These are phyloP conservation scores for Alcedo atthis DNA, from an alignment of 2,797 vertebrate genomes.

Conservation along the genomic window DNA sequence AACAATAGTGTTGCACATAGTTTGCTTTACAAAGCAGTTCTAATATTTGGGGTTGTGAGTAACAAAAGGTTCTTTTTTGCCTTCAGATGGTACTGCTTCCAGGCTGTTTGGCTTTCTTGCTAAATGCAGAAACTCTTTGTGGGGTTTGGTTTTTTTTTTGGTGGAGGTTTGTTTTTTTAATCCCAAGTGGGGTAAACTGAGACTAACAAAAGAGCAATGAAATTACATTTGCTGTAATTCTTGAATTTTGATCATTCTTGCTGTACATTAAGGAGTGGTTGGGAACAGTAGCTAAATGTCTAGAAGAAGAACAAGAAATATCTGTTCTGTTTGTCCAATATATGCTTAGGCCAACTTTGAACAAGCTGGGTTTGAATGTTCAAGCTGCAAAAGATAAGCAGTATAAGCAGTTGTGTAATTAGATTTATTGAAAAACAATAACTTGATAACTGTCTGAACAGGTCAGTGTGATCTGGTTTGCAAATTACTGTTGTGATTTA, in stretches of 20 bases:
- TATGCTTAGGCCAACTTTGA: not conserved
- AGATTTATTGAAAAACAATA: not conserved
- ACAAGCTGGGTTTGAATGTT: not conserved
- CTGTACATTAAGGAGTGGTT: not conserved
- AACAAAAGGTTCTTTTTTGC: constrained; percentile 14
- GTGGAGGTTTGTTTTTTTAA: not conserved
- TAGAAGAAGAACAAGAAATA: not conserved
- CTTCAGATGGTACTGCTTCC: constrained; percentile 4
- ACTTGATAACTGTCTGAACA: not conserved
- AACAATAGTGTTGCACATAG: not conserved
- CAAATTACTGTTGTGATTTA: not conserved
- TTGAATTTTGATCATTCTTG: not conserved
- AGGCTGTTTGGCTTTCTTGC: constrained; percentile 14
- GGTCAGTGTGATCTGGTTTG: not conserved
- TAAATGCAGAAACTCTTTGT: constrained; percentile 2
- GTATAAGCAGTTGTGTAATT: not conserved
- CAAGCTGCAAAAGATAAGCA: not conserved
- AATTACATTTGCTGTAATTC: not conserved
- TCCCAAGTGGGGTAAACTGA: not conserved
- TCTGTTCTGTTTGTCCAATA: not conserved
- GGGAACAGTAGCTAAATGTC: not conserved
- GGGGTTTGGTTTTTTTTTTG: not conserved
- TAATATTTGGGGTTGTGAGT: constrained; percentile 3
- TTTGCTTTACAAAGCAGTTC: constrained; percentile 29
- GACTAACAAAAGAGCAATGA: not conserved